Percentiles rank a stretch among this genome's conserved stretches.
phyloP scores from a whole-genome alignment of 2,113 vertebrate species.

The Columba livia region DNA sequence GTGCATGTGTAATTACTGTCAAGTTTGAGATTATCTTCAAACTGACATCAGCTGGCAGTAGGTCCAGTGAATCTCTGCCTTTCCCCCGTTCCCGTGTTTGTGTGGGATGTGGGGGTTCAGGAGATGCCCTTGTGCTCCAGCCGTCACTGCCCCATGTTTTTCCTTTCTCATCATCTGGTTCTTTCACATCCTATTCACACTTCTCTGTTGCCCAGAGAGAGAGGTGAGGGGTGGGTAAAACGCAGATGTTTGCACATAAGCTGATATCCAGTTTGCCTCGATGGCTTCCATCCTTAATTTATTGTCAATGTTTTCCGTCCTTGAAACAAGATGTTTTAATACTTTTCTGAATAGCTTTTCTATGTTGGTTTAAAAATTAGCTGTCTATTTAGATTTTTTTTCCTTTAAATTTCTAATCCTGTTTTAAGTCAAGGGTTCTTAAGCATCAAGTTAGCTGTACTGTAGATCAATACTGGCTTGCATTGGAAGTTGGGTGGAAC shows the following conservation, averaged over 20 bases:
- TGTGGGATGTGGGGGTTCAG: background rate
- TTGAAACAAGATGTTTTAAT: background rate
- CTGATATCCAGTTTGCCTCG: background rate
- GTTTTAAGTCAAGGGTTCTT: background rate
- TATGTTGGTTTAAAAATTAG: background rate
- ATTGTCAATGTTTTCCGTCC: background rate
- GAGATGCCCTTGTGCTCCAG: background rate
- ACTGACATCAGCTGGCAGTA: background rate
- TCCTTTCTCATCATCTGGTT: fast-evolving
- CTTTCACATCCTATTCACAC: background rate
- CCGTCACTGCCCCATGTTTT: background rate
- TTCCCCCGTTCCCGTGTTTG: fast-evolving
- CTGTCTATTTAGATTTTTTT: background rate
- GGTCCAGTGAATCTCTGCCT: too few species aligned
- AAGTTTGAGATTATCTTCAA: background rate
- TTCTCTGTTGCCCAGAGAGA: background rate
- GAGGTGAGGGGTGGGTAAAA: background rate
- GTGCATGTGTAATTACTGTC: background rate
- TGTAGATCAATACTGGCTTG: background rate
- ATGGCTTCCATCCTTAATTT: background rate
- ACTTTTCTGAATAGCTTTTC: background rate
- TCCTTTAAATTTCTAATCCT: background rate
- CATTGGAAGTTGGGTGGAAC: background rate
- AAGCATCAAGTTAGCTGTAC: background rate
- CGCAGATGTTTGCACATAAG: background rate